Evolutionary conservation across 2,797 vertebrate species (phyloP), one percentile per base, ranked within the genome.

Genomic region (Malurus splendens): DNA sequence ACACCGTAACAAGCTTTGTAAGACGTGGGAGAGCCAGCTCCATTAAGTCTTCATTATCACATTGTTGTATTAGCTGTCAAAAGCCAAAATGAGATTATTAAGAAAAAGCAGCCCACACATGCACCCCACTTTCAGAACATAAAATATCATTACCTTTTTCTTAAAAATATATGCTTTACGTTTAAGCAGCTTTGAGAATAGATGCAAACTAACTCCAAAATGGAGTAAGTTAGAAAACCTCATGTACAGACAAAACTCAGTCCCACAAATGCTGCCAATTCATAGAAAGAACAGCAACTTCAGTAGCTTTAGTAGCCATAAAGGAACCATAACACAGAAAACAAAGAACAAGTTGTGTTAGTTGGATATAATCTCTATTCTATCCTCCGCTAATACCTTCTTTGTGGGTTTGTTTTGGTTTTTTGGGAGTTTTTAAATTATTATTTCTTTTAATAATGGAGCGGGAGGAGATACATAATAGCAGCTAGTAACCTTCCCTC

Each of bases 21-120:
- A 99, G 94, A 79, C 96, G 98, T 85, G 99, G 99, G 70, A 99
- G 97, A 71, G 98, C 98, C 33, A 98, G 76, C 65, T 98, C 98
- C 97, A 98, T 97, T 71, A 99, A 97, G 54, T 99, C 98, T 89
- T 98, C 98, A 42, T 96, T 98, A 88, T 98, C 97, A 44, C 98
- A 98, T 62, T 98, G 98, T 59, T 98, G 97, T 90, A 99, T 97
- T 67, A 98, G 90, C 99, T 99, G 86, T 74, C 67, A 84, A 90
- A 94, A 87, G 82, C 54, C 87, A 94, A 39, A 82, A 89, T 32
- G 57, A 86, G 50, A 74, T 91, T 60, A 86, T 94, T 66, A 82
- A 59, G 85, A 36, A 80, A 72, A 62, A 59, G 71, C 13, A 81
- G 32, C 84, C 92, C 32, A 41, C 66, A 64, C 3, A 1, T 18